phyloP scores from a whole-genome alignment of 1,140 invertebrate species.

The Pemphigus obesinymphae region DNA sequence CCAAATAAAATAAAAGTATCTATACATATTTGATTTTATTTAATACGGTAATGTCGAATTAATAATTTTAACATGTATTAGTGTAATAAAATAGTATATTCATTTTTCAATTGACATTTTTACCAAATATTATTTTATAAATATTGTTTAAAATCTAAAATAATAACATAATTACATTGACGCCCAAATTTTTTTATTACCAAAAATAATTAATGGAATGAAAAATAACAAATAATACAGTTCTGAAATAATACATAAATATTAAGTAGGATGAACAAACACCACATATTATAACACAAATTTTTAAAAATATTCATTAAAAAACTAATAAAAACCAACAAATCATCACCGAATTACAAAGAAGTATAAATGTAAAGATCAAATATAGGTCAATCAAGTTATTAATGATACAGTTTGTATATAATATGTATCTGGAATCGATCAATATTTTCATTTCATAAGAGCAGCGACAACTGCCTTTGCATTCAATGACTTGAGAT shows the following conservation, averaged over 20 bases:
- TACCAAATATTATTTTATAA: too few species aligned
- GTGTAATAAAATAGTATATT: too few species aligned
- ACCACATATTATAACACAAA: conserved; percentile 17
- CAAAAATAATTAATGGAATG: conserved; percentile 36
- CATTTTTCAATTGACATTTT: too few species aligned
- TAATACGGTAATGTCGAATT: too few species aligned
- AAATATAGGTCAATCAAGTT: neutral
- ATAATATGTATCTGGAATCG: neutral
- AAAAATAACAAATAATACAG: conserved; percentile 30
- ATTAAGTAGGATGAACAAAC: conserved; percentile 15
- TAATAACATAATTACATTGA: neutral
- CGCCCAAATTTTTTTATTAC: conserved; percentile 10
- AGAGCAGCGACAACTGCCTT: conserved; percentile 93
- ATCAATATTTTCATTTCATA: conserved; percentile 71
- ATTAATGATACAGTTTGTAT: conserved; percentile 4
- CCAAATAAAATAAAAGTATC: too few species aligned
- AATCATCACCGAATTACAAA: conserved; percentile 16
- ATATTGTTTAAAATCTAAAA: too few species aligned
- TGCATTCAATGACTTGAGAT: conserved; percentile 93
- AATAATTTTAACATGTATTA: too few species aligned
- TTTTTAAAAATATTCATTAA: neutral
- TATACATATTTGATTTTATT: too few species aligned
- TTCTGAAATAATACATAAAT: conserved; percentile 14
- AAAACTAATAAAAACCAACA: conserved; percentile 31
- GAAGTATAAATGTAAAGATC: neutral